Base-by-base conservation (phyloP, 2,888 invertebrate genomes). In the Lepeophtheirus nordmannii region DNA sequence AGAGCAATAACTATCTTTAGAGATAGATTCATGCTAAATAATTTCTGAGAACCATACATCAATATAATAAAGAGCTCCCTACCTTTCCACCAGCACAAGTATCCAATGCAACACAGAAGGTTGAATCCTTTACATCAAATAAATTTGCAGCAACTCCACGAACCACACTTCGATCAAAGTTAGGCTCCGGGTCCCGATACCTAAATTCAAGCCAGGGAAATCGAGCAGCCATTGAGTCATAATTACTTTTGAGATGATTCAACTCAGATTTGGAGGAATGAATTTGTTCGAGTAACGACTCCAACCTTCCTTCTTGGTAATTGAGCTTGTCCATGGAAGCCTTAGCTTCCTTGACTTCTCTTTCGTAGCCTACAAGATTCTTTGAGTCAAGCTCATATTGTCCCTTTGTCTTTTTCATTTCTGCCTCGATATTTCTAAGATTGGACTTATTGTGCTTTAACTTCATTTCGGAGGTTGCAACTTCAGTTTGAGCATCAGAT, bases 21-120 rank as follows among this genome's bases (percentile, higher is more conserved):
- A 20, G 37, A 62, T 62, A n/a, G 2, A 17, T 46, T 46, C 2
- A 17, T 46, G 8, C 14, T 46, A 46, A 46, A 46, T n/a, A 2
- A 46, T 14, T 2, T 46, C n/a, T 46, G 53, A n/a, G 2, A 46
- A 46, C 53, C 53, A 8, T 46, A n/a, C 2, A 8, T 7, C 2
- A 30, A 30, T 5, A 30, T 30, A 30, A 30, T 7, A 40, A 14
- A 39, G 56, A 58, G 22, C 38, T 10, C 76, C 79, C 76, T 75
- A 91, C 90, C 79, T 82, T 82, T 68, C 86, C 87, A 10, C 91
- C 91, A 17, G 89, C 90, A 10, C 86, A 85, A 20, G 85, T 84
- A 75, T 92, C 90, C 67, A 96, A 75, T 1, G 94, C 94, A 59
- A 84, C 82, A 65, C 84, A 84, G 73, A 83, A 81, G 30, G 75